Evolutionary conservation across 2,888 invertebrate species (phyloP), one percentile per base, ranked within the genome.

Genomic region (Tenodera sinensis): DNA sequence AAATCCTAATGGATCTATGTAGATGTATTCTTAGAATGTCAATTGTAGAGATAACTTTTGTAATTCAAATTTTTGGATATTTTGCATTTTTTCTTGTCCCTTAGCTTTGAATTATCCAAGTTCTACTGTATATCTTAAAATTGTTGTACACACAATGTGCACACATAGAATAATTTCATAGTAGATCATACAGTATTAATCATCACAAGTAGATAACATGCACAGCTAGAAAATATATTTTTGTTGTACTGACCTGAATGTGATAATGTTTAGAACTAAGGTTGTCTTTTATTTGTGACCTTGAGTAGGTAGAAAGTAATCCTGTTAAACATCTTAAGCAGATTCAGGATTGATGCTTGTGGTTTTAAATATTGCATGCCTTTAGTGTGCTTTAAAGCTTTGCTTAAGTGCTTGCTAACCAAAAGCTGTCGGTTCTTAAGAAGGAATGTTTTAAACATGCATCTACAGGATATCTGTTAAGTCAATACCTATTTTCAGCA

Each of bases 111-210:
- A n/a, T n/a, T n/a, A n/a, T n/a, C n/a, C n/a, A n/a, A n/a, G n/a
- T n/a, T n/a, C n/a, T n/a, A n/a, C n/a, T n/a, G n/a, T n/a, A 20
- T 54, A 54, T 20, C 15, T 15, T 71, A 71, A 71, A 71, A 71
- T 42, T 42, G 54, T 20, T 54, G 25, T 71, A 71, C 25, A 71
- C 54, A 71, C 20, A 15, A 71, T 71, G 54, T 20, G 42, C 42
- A 42, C 54, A 71, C 54, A 71, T 20, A 71, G 54, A 71, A 71
- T 71, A 71, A 71, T 71, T 15, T 54, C 14, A 54, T 54, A 54
- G 54, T 54, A 15, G 54, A 54, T 84, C 81, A 89, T 88, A 87
- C n/a, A n/a, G n/a, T 30, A 89, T 87, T 88, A 88, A 47, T 30
- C 83, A 87, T 15, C 81, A 85, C 25, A 85, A 88, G 34, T 34